Evolutionary conservation across 2,797 vertebrate species (phyloP), one percentile per base, ranked within the genome.

Genomic region (Acanthornis magna): DNA sequence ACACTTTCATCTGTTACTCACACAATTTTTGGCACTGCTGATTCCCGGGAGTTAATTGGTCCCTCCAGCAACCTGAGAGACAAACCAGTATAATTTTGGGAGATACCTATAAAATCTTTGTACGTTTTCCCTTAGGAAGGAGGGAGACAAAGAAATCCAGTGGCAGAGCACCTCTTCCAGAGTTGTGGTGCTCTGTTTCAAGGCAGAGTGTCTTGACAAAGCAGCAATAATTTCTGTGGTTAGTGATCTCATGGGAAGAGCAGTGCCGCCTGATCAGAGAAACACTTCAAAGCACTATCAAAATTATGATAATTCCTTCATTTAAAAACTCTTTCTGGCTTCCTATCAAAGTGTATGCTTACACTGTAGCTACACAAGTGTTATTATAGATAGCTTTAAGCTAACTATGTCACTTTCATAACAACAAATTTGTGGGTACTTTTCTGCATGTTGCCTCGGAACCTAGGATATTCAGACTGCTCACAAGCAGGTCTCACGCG

Each of bases 231-330:
- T 88, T 93, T 91, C 45, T 78, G 79, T 34, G 63, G 55, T 93
- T 77, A 86, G 70, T 47, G 76, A 91, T 93, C 70, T 86, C 85
- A 53, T 53, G 91, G 93, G 74, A 91, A 95, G 72, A 91, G 54
- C 42, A 73, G 55, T 6, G 6, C 70, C 1, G 82, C 66, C 51
- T 94, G 82, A 96, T 94, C 87, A 91, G 79, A 94, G 82, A 86
- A 95, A 76, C 73, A 95, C 89, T 95, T 96, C 92, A 96, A 97
- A 96, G 94, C 70, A 47, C 70, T 89, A 91, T 85, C 66, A 81
- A 84, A 96, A 92, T 89, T 92, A 95, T 96, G 87, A 84, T 95
- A 96, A 96, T 94, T 96, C 73, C 70, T 87, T 96, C 51, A 82
- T 90, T 92, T 92, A 92, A 93, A 81, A 93, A 84, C 50, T 85